These are phyloP conservation scores for Colletes collaris DNA, from an alignment of 2,888 invertebrate genomes.

Conservation along the genomic window DNA sequence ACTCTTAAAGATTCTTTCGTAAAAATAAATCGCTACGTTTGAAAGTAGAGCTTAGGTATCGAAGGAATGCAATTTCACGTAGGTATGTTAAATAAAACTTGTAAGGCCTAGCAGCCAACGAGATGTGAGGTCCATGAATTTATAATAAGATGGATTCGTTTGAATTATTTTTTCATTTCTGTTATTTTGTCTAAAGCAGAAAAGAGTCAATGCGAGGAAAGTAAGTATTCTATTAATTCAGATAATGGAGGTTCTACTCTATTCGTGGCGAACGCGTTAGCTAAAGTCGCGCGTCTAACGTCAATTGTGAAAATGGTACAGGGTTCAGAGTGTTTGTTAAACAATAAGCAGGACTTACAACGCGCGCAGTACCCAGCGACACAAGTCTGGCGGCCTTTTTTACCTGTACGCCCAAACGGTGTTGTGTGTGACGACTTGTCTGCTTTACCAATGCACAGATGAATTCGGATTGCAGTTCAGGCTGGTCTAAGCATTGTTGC, in stretches of 20 bases:
- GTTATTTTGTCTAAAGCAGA: too few relatives aligned
- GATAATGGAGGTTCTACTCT: not conserved
- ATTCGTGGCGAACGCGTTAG: conserved; percentile 2
- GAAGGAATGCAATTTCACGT: too few relatives aligned
- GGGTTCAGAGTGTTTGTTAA: conserved; percentile 80
- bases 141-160: too few relatives aligned
- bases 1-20: too few relatives aligned
- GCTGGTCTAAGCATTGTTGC: conserved; percentile 94
- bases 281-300: conserved; percentile 20
- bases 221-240: not conserved
- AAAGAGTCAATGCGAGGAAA: too few relatives aligned
- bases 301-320: conserved; percentile 74
- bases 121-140: too few relatives aligned
- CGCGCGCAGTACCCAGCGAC: conserved; percentile 83
- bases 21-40: too few relatives aligned
- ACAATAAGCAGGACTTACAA: conserved; percentile 83
- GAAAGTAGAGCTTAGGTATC: too few relatives aligned
- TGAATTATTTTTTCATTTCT: too few relatives aligned
- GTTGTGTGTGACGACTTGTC: conserved; percentile 93
- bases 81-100: too few relatives aligned
- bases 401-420: conserved; percentile 92
- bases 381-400: conserved; percentile 85
- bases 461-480: conserved; percentile 96
- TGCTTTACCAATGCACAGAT: conserved; percentile 96
- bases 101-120: too few relatives aligned